These are phyloP conservation scores for Syrista parreyssii DNA, from an alignment of 2,888 invertebrate genomes.

Conservation along the genomic window DNA sequence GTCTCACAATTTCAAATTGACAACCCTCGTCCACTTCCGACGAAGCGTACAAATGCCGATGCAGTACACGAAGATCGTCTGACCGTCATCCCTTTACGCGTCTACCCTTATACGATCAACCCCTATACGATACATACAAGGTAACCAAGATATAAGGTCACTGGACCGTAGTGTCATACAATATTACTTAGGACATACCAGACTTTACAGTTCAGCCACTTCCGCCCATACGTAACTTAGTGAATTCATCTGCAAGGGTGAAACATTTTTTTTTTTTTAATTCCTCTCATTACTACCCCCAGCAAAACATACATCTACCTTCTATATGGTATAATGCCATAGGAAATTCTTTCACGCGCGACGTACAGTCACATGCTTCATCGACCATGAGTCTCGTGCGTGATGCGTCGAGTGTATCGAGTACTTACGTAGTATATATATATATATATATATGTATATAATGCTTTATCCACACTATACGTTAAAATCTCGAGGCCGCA, in stretches of 20 bases:
- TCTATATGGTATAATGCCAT: not conserved
- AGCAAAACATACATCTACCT: not conserved
- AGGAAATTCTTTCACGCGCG: not conserved
- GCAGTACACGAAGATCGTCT: not conserved
- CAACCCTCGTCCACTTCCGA: not conserved
- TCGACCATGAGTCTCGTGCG: not conserved
- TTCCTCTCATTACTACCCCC: not conserved
- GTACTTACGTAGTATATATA: not conserved
- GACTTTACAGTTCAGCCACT: not conserved
- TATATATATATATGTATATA: no score
- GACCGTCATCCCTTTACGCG: not conserved
- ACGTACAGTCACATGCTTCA: not conserved
- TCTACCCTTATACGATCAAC: not conserved
- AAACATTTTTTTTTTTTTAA: not conserved
- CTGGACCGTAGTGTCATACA: not conserved
- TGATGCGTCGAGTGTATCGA: not conserved
- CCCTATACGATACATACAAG: not conserved
- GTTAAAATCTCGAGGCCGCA: not conserved
- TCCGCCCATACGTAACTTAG: not conserved
- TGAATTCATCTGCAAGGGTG: not conserved
- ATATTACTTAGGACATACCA: not conserved
- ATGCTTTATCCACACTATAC: not conserved
- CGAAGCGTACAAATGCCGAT: not conserved
- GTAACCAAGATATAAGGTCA: not conserved
- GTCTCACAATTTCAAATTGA: not conserved